These are phyloP conservation scores for Idaea straminata DNA, from an alignment of 2,888 invertebrate genomes.

Conservation along the genomic window DNA sequence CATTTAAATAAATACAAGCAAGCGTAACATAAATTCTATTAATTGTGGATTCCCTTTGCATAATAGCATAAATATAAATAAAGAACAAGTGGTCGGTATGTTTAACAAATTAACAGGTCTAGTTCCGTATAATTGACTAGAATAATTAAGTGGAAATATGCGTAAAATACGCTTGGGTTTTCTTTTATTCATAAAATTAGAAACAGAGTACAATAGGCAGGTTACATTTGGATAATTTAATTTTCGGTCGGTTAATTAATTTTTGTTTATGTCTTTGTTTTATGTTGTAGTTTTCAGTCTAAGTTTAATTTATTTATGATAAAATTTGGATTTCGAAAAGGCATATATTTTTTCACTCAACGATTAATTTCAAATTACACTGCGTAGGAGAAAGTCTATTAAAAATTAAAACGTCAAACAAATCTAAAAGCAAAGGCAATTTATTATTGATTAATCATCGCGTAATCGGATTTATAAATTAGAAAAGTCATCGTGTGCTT, in stretches of 20 bases:
- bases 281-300: too few species aligned
- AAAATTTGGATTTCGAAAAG: background rate
- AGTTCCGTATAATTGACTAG: background rate
- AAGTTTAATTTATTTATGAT: too few species aligned
- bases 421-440: background rate
- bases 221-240: too few species aligned
- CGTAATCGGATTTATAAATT: background rate
- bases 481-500: background rate
- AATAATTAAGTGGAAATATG: background rate
- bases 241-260: too few species aligned
- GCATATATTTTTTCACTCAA: background rate
- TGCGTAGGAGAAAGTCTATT: background rate
- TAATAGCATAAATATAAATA: conserved; percentile 1
- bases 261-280: too few species aligned
- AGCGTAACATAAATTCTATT: conserved; percentile 1
- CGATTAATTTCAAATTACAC: background rate
- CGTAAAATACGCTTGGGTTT: background rate
- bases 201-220: background rate
- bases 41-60: background rate
- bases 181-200: background rate
- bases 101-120: background rate
- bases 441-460: background rate
- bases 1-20: background rate
- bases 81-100: background rate
- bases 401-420: background rate